Evolutionary conservation across 2,113 vertebrate genomes (phyloP).

Genomic region (Coregonus clupeaformis): DNA sequence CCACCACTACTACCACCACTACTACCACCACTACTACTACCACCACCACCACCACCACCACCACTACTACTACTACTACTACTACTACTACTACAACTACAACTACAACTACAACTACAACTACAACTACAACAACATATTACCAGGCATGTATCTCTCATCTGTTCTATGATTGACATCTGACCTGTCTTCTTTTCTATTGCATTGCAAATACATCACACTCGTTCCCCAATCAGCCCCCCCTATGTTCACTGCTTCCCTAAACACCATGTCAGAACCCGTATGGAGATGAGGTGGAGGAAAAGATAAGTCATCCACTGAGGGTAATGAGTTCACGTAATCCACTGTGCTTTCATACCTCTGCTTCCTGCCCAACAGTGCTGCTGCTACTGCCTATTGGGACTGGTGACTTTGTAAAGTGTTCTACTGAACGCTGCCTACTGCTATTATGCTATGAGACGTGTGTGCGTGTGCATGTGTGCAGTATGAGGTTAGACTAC

Average conservation of each 20-base stretch:
- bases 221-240: too few relatives aligned
- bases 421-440: background rate
- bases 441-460: background rate
- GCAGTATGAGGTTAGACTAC: constrained; percentile 2
- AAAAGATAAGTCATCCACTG: constrained; percentile 17
- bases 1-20: too few relatives aligned
- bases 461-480: background rate
- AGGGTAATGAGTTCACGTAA: background rate
- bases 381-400: constrained; percentile 18
- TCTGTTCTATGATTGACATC: background rate
- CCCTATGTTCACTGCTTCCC: too few relatives aligned
- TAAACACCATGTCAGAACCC: too few relatives aligned
- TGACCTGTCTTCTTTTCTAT: too few relatives aligned
- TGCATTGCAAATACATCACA: too few relatives aligned
- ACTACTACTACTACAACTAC: too few relatives aligned
- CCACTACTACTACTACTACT: accelerated
- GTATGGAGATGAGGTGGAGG: background rate
- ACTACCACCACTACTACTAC: accelerated
- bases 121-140: too few relatives aligned
- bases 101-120: too few relatives aligned
- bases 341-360: constrained; percentile 21
- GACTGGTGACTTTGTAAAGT: constrained; percentile 24
- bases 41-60: accelerated
- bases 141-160: background rate
- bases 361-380: background rate